Evolutionary conservation across 92 coral and sea anemone genomes (phyloP).

Genomic region (Heteractis magnifica): DNA sequence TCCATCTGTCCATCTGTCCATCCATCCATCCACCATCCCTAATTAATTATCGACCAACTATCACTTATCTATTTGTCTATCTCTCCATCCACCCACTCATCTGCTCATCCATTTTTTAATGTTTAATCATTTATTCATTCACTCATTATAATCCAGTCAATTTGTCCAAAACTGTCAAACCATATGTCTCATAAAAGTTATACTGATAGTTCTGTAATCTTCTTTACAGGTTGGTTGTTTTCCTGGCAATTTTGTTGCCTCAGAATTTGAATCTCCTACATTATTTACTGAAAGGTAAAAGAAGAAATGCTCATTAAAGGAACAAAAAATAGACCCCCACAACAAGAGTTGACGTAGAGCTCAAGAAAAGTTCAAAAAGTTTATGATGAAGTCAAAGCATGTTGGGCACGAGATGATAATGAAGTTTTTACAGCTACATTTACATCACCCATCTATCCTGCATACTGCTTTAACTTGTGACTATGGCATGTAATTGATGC

Average conservation of each 20-base stretch:
- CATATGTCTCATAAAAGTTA: no score
- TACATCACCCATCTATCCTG: no score
- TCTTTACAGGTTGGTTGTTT: conserved; percentile 86
- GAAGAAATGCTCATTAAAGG: not conserved
- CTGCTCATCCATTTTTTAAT: not conserved
- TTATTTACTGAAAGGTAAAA: conserved; percentile 35
- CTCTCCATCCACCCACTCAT: not conserved
- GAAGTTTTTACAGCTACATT: no score
- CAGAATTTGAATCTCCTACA: conserved; percentile 40
- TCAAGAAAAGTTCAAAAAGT: no score
- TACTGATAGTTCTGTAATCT: not conserved
- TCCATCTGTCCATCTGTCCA: no score
- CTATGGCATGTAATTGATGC: no score
- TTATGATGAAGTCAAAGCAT: not conserved
- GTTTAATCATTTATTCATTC: conserved; percentile 7
- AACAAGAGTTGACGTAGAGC: no score
- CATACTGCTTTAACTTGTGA: no score
- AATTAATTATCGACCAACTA: no score
- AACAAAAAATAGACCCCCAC: not conserved
- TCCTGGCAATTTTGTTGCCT: conserved; percentile 87
- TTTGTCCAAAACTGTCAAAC: not conserved
- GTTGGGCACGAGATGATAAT: not conserved
- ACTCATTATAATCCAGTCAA: no score
- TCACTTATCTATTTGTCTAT: no score
- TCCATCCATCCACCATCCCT: no score